Base-by-base conservation (phyloP, 2,113 vertebrate species). In the Corythornis vintsioides region DNA sequence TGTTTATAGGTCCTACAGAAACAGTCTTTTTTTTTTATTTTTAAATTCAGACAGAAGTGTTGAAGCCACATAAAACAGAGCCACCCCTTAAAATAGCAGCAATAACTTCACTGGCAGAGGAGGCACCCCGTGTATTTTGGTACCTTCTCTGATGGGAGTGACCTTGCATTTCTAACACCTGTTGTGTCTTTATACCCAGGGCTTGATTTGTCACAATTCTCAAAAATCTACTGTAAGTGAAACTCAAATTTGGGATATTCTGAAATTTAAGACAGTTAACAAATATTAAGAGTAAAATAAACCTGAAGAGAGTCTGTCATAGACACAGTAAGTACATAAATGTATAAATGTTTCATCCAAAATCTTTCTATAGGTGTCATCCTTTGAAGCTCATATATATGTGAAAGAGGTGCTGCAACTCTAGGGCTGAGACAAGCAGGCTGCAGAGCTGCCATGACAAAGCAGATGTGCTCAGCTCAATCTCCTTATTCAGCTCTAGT, bases 371-470 rank as follows among this genome's bases (percentile, higher is more conserved):
- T 5, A 67, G 8, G 26, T 72, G 45, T 17, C 17, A 45, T 42
- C 52, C 40, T 31, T 78, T 15, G 1, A 11, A 64, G 38, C 15
- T 63, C 53, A 24, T 4, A 26, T 17, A 72, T 66, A 69, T 24
- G 6, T 12, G 28, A 42, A 71, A 79, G 43, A 50, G 10, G 42
- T 38, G 38, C 60, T 56, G 38, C 15, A 65, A 1, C 60, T 40
- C 5, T 0, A 0, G 45, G 69, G 57, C 40, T 16, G 22, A 70
- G 50, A 60, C 0, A 2, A 61, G 26, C 55, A 19, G 5, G 20
- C 1, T 31, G 31, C 11, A 65, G 75, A 72, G 75, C 59, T 86
- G 59, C 29, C 35, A n/a, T 17, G 8, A 31, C 82, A 82, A 45
- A n/a, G 59, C 45, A 26, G n/a, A 53, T 3, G 21, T 48, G 40